Base-by-base conservation (phyloP, 2,888 invertebrate species). In the Apamea crenata region DNA sequence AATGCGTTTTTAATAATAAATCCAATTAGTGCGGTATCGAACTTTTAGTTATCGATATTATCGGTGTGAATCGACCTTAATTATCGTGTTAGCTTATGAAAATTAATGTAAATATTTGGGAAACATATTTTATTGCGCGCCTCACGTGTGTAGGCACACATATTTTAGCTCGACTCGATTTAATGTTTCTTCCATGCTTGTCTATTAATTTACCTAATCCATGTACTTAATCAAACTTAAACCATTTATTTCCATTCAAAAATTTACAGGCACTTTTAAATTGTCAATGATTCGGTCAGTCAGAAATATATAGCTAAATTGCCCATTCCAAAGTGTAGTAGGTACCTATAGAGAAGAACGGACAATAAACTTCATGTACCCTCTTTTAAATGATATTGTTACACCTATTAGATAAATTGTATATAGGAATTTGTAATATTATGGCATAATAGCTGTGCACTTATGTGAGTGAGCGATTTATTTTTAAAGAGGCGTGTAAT, bases 1-100 rank as follows among this genome's bases (percentile, higher is more conserved):
- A 91, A 95, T 93, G 92, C 75, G 90, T 90, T 93, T 94, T 93
- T 95, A 94, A 95, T 94, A 88, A 87, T 87, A 81, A 83, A 84
- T 89, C 90, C 90, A 91, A 95, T 95, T 94, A 94, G 92, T 91
- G 88, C 76, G 82, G 80, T 92, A 91, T 92, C 90, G 88, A 89
- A 79, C 86, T 85, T 84, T 81, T 78, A 73, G 80, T 84, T 92
- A 91, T 91, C 90, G 90, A 83, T 83, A 86, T 84, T 91, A 92
- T 92, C 91, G 82, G 79, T 83, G 83, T 83, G 86, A 87, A 89
- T 88, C 90, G 90, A 89, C 92, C 91, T 90, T 91, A 92, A 92
- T 92, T 90, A 90, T 82, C 77, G 73, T 72, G 79, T 84, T 82
- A 71, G 71, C 74, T 44, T 74, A 80, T 82, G 75, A 86, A 87